Base-by-base conservation (phyloP, 2,888 invertebrate genomes). In the Lepidocyrtinus sp. region DNA sequence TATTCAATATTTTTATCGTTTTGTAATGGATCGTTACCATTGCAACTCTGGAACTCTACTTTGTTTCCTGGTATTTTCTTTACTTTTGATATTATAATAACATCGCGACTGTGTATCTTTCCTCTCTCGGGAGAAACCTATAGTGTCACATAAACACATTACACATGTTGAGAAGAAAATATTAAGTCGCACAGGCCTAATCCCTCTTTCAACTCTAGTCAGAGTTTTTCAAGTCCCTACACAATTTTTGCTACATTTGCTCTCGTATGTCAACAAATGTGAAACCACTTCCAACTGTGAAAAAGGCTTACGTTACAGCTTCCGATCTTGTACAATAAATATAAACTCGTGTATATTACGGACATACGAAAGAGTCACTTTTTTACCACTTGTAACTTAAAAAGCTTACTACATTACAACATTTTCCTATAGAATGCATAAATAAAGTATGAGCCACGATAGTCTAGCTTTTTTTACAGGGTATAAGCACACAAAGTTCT, bases 191-290 rank as follows among this genome's bases (percentile, higher is more conserved):
- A n/a, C n/a, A n/a, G n/a, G 36, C 69, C 62, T 75, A 75, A 75
- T 75, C 75, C 45, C 45, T 75, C 69, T 75, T 67, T 62, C 75
- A 24, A 15, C 7, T 26, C 12, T 19, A 15, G 1, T n/a, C 59
- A 59, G 26, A 26, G n/a, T 27, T 70, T 7, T n/a, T 17, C 45
- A 19, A 26, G n/a, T 19, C 24, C 5, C 26, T 9, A 17, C 64
- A 50, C 70, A 61, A 24, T 74, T 75, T 80, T 81, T 76, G 27
- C 70, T 77, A 76, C 82, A 82, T 82, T 82, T 82, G 80, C 80
- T 82, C 80, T 80, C 74, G 82, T 72, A 80, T 82, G 82, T 82
- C 82, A 82, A 82, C 82, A 79, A 75, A 79, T 82, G 63, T 75
- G 75, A 75, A 78, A 79, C 74, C 79, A 78, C 82, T 82, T 79